Evolutionary conservation across 2,888 invertebrate genomes (phyloP), one percentile per base, ranked within the genome.

Genomic region (Bombylius discolor): DNA sequence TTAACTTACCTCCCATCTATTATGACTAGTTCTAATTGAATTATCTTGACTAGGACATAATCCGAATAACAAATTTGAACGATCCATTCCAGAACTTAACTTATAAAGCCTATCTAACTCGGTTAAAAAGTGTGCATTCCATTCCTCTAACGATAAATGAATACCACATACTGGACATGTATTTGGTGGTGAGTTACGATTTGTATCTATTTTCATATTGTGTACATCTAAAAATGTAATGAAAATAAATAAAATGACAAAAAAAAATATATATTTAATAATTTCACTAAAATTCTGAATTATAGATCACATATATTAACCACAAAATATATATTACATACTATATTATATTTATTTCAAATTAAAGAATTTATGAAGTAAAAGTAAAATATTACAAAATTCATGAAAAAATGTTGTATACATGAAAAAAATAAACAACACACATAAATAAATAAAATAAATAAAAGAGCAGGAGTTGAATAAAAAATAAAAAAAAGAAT

Each of bases 151-250:
- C 44, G 82, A 77, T 58, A 86, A 75, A 49, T 83, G 81, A 52
- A 84, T 73, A 8, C 85, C 84, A 67, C 86, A 86, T 49, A 85
- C 80, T 13, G 86, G 85, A 70, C 86, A 86, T 58, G 71, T 64
- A 60, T 74, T 72, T 58, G 72, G 71, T 55, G 72, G 65, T 62
- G 69, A 68, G 42, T 68, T 65, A 32, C 67, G 64, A 47, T 60
- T 58, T 56, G 57, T 52, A 39, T 55, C 54, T 32, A 51, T 46
- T 52, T 59, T 59, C 39, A 57, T 56, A 42, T 42, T 8, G 47
- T 56, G 59, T 48, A 48, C 52, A 53, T 56, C 61, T 61, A 50
- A 49, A 57, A 58, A 45, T 42, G 42, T 42, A 42, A 51, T 32
- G 31, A 48, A 53, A 48, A 31, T 51, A 42, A 51, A 47, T 12